Percentiles rank a stretch among this genome's conserved stretches.
Evolutionary conservation across 2,797 vertebrate species (phyloP).

Genomic region (Typhlichthys subterraneus): DNA sequence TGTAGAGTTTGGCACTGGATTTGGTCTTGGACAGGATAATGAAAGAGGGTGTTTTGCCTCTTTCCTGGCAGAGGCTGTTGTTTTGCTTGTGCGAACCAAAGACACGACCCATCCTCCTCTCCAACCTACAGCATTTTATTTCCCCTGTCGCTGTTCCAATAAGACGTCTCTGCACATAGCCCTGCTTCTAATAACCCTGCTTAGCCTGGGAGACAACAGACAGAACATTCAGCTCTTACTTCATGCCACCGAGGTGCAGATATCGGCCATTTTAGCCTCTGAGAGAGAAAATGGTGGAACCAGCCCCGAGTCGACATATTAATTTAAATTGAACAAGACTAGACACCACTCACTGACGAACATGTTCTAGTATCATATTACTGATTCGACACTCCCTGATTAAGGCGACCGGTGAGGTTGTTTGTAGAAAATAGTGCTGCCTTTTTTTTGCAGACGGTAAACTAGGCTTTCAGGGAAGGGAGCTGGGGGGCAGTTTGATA

Average conservation of each 20-base stretch:
- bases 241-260: not conserved
- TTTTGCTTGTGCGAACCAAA: conserved; percentile 39
- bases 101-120: conserved; percentile 53
- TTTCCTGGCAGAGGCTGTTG: conserved; percentile 45
- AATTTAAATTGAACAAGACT: conserved; percentile 48
- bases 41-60: conserved; percentile 52
- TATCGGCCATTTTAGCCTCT: conserved; percentile 20
- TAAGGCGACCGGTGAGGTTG: conserved; percentile 82
- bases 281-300: conserved; percentile 40
- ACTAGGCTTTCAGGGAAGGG: conserved; percentile 77
- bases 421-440: conserved; percentile 81
- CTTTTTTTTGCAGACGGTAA: conserved; percentile 75
- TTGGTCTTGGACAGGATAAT: conserved; percentile 54
- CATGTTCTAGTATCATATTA: conserved; percentile 68
- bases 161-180: conserved; percentile 53
- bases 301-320: conserved; percentile 24
- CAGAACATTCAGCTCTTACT: conserved; percentile 13
- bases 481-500: conserved; percentile 60
- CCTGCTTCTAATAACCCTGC: conserved; percentile 60
- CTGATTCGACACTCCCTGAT: conserved; percentile 74
- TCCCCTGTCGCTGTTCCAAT: conserved; percentile 68
- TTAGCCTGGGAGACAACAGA: conserved; percentile 59
- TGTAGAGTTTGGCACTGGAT: conserved; percentile 43
- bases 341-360: conserved; percentile 68
- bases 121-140: conserved; percentile 60